phyloP scores from a whole-genome alignment of 2,888 invertebrate genomes.

The Protonemura montana region DNA sequence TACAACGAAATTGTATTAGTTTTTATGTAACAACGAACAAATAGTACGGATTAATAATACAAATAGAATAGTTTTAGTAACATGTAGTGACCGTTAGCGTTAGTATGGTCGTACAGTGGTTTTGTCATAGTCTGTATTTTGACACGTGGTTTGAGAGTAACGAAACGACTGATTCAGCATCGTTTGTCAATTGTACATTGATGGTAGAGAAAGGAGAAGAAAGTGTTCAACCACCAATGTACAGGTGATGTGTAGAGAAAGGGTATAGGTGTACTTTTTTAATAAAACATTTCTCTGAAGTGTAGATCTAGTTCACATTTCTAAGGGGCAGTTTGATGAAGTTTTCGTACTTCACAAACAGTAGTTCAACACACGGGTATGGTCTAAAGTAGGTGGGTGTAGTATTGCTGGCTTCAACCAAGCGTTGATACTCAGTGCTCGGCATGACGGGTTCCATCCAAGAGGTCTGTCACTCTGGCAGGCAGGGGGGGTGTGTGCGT shows the following conservation, averaged over 20 bases:
- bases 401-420: conserved; percentile 12
- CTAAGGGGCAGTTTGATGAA: not conserved
- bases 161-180: not conserved
- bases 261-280: not conserved
- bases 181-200: not conserved
- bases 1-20: not conserved
- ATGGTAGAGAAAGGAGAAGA: not conserved
- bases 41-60: not conserved
- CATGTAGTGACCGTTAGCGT: not conserved
- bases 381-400: not conserved
- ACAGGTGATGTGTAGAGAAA: not conserved
- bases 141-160: not conserved
- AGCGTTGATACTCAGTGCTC: not conserved
- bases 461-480: conserved; percentile 29
- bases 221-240: not conserved
- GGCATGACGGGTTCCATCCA: conserved; percentile 12
- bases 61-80: not conserved
- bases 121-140: not conserved
- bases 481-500: not conserved
- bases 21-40: not conserved
- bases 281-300: not conserved
- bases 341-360: not conserved
- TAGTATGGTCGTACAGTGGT: not conserved
- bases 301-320: not conserved
- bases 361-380: not conserved